A percentile compares a stretch with the other conserved stretches of the same genome.
phyloP scores from a whole-genome alignment of 2,888 invertebrate species.

The Neoscelio sp. region DNA sequence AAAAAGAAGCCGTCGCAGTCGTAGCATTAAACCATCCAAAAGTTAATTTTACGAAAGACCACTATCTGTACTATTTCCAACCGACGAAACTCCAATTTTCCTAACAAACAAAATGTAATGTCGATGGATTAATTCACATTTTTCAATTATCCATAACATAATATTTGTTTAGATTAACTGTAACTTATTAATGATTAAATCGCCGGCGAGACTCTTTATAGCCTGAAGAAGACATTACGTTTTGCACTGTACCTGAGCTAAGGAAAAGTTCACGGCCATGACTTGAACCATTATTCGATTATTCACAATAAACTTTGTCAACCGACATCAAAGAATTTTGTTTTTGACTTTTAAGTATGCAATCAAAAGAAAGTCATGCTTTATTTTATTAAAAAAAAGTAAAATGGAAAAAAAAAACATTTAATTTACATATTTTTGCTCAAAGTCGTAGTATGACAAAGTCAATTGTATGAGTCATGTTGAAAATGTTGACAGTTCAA shows the following conservation, averaged over 20 bases:
- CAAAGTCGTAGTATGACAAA: conserved; percentile 61
- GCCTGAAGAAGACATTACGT: conserved; percentile 57
- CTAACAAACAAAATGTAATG: no score
- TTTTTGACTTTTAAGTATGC: conserved; percentile 6
- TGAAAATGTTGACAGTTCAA: conserved; percentile 72
- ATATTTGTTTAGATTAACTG: conserved; percentile 41
- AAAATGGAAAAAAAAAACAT: neutral
- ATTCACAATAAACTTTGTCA: conserved; percentile 41
- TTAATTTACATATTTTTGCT: conserved; percentile 34
- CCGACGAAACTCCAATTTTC: no score
- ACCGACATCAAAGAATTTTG: conserved; percentile 43
- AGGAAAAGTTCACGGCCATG: conserved; percentile 59
- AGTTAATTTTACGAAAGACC: neutral
- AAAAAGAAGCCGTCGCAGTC: conserved; percentile 81
- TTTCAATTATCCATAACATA: neutral
- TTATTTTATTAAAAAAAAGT: conserved; percentile 18
- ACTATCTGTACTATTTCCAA: conserved; percentile 6
- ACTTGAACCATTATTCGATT: conserved; percentile 26
- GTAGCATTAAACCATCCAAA: conserved; percentile 68
- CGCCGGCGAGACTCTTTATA: conserved; percentile 42
- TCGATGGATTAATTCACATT: no score
- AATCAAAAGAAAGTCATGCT: neutral
- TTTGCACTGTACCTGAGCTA: conserved; percentile 81
- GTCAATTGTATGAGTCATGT: conserved; percentile 72
- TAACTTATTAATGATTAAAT: neutral